A percentile compares a stretch with the other conserved stretches of the same genome.
phyloP scores from a whole-genome alignment of 2,797 vertebrate genomes.

The Schizopygopsis malacanthus region DNA sequence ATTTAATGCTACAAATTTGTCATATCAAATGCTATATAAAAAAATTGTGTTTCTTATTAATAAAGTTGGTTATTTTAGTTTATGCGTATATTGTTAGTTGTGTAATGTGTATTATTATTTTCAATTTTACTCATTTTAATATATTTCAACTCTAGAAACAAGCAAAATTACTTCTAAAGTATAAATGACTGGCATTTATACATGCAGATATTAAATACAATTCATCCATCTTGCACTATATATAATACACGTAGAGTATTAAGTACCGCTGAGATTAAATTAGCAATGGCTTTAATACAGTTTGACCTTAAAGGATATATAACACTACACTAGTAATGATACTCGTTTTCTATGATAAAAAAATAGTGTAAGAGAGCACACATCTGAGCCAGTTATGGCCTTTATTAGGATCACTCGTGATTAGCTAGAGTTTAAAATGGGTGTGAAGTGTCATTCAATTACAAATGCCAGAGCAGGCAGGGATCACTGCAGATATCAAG shows the following conservation, averaged over 20 bases:
- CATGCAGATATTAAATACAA: background rate
- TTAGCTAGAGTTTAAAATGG: conserved; percentile 54
- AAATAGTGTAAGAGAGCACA: conserved; percentile 45
- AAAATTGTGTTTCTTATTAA: too few species aligned
- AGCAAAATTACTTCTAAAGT: background rate
- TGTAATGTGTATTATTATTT: background rate
- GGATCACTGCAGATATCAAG: conserved; percentile 53
- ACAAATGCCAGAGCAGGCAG: conserved; percentile 55
- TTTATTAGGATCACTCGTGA: conserved; percentile 54
- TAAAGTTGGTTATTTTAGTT: too few species aligned
- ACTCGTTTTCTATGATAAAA: background rate
- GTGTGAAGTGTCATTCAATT: conserved; percentile 57
- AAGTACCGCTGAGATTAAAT: background rate
- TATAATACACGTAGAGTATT: background rate
- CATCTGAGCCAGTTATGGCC: conserved; percentile 31
- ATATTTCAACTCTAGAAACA: background rate
- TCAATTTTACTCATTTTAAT: background rate
- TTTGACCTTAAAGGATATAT: conserved; percentile 11
- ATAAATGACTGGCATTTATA: background rate
- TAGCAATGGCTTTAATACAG: conserved; percentile 3
- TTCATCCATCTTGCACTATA: background rate
- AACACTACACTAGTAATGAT: background rate
- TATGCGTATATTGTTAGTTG: too few species aligned
- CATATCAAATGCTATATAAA: background rate
- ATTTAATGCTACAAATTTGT: background rate